Evolutionary conservation across 2,888 invertebrate species (phyloP), one percentile per base, ranked within the genome.

Genomic region (Sinelater perroti): DNA sequence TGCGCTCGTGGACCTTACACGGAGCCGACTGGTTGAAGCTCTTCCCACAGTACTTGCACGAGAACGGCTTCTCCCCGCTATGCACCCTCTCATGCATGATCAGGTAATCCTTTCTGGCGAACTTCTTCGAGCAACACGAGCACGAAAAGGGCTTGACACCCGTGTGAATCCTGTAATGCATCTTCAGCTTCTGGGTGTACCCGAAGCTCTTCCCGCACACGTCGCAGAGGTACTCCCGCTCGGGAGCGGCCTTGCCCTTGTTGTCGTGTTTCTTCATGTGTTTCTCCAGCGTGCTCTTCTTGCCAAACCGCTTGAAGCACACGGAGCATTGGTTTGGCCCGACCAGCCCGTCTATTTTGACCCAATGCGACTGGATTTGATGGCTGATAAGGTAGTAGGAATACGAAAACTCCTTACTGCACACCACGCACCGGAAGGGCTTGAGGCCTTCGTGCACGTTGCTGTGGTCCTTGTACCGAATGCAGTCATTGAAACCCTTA

Each of bases 61-160:
- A 80, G 75, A 85, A 83, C 26, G 86, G 86, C 73, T 83, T 84
- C 74, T 85, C 85, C 0, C 85, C 85, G 60, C 82, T 83, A 74
- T 86, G 85, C 44, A 84, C 83, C 33, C 85, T 78, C 75, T 84
- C 84, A 76, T 86, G 85, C 65, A 84, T 75, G 14, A 82, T 82
- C 65, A 86, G 73, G 75, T 85, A 73, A 52, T 74, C 74, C 14
- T 66, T 64, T 45, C 74, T 75, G n/a, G 72, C 75, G 45, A 76
- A 76, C 47, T 71, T 69, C 54, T 76, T 76, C 42, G 66, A 67
- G 54, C 76, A 76, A 35, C 73, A 72, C 0, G 67, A 63, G 7
- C 57, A 57, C 13, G 69, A 66, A 52, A 70, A 75, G 2, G 75
- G 75, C 58, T 73, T 75, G 30, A 71, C 69, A 0, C 75, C 76